Conservation (phyloP, 2,113 vertebrate genomes). For the Engystomops pustulosus region DNA sequence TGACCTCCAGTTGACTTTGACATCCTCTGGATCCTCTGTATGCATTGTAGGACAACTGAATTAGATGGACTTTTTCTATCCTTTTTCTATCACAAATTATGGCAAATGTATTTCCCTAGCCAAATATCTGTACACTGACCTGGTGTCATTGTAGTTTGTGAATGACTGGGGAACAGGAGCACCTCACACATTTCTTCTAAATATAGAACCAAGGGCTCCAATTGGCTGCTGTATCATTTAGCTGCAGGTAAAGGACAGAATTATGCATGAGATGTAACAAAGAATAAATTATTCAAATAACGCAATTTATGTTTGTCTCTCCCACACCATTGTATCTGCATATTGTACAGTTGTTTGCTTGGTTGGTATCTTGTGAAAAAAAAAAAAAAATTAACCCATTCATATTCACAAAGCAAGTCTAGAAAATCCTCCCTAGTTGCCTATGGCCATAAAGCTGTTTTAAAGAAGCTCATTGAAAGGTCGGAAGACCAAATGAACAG, state of each 20-base stretch:
- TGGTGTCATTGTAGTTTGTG: constrained; percentile 8
- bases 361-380: constrained; percentile 10
- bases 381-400: neutral
- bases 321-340: neutral
- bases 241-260: constrained; percentile 52
- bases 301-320: constrained; percentile 46
- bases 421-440: too few species aligned
- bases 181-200: constrained; percentile 53
- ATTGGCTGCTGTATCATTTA: constrained; percentile 49
- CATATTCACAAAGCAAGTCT: too few species aligned
- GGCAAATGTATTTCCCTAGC: too few species aligned
- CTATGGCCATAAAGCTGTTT: too few species aligned
- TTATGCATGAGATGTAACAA: constrained; percentile 59
- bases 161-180: constrained; percentile 19
- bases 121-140: too few species aligned
- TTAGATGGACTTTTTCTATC: too few species aligned
- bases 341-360: constrained; percentile 27
- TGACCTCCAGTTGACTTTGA: too few species aligned
- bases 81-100: too few species aligned
- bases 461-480: too few species aligned
- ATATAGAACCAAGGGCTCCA: constrained; percentile 40
- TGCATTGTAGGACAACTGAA: too few species aligned
- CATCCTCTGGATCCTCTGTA: too few species aligned
- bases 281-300: constrained; percentile 58
- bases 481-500: too few species aligned